Evolutionary conservation across 2,888 invertebrate species (phyloP), one percentile per base, ranked within the genome.

Genomic region (Dilophus febrilis): DNA sequence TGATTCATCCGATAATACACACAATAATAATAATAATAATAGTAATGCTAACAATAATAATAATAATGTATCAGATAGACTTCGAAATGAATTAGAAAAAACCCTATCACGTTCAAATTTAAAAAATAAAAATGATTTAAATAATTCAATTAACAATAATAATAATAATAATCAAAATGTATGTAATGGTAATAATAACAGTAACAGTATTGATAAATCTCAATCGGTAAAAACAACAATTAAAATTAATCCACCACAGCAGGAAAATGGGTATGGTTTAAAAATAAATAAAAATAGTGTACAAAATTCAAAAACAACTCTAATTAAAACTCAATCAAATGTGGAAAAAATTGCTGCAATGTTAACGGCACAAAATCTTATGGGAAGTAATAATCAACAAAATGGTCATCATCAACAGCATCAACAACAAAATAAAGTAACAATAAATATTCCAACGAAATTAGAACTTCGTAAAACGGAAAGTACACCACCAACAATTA

Each of bases 91-190:
- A 63, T 63, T 84, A 47, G 75, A 72, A 40, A 71, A 79, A 43
- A 84, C 83, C 6, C 61, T 84, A 44, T 79, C 78, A 50, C 72
- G 82, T 55, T 80, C 83, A 40, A 81, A 83, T 65, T 66, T 83
- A 51, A 72, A 72, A 52, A 76, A 75, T 64, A 72, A 74, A 63
- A 78, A 76, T 58, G 78, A 78, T 57, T 66, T 68, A 48, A 60
- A 71, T 65, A 72, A 72, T 57, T 66, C 22, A 6, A 22, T 8
- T 22, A 69, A 63, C 41, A 28, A 40, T 30, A 34, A 31, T 31
- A 28, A 33, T 18, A 19, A 35, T 34, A 14, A 31, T 30, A 29
- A 31, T 35, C 10, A 6, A 30, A 30, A 14, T n/a, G 12, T 11
- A n/a, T n/a, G n/a, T n/a, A n/a, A n/a, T n/a, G n/a, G n/a, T n/a